phyloP scores from a whole-genome alignment of 2,113 vertebrate genomes.

The Bagarius yarrelli region DNA sequence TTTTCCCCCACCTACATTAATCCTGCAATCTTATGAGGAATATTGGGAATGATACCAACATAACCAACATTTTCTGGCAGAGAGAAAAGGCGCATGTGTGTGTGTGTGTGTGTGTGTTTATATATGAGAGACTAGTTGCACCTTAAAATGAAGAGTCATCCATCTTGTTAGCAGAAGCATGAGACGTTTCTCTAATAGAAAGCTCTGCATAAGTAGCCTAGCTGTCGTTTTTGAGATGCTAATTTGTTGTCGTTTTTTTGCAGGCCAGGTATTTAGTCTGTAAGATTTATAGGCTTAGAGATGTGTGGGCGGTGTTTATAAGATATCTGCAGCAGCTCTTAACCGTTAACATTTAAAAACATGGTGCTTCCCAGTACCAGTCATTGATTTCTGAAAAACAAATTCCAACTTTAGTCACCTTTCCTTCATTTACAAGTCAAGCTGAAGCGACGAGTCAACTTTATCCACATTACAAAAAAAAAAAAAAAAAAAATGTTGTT shows the following conservation, averaged over 20 bases:
- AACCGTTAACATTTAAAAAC: neutral
- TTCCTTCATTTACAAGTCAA: neutral
- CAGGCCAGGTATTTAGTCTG: neutral
- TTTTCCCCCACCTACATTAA: constrained; percentile 5
- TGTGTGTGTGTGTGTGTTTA: neutral
- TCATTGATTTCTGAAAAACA: neutral
- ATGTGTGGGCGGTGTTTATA: constrained; percentile 7
- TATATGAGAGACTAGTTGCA: neutral
- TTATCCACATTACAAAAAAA: no score
- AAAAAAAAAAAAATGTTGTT: no score
- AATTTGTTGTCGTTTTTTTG: neutral
- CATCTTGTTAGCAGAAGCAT: constrained; percentile 21
- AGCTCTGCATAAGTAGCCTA: constrained; percentile 16
- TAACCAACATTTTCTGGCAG: neutral
- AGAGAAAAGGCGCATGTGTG: neutral
- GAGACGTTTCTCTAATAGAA: constrained; percentile 33
- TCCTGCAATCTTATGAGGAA: neutral
- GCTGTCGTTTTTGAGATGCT: neutral
- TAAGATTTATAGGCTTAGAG: neutral
- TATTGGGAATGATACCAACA: neutral
- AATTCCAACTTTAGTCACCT: neutral
- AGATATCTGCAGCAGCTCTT: neutral
- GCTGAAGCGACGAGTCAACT: no score
- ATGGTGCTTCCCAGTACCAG: neutral
- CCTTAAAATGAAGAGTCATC: constrained; percentile 17